These are phyloP conservation scores for Acanthaster planci DNA, from an alignment of 35 echinoderm and acorn worm species.

Conservation along the genomic window DNA sequence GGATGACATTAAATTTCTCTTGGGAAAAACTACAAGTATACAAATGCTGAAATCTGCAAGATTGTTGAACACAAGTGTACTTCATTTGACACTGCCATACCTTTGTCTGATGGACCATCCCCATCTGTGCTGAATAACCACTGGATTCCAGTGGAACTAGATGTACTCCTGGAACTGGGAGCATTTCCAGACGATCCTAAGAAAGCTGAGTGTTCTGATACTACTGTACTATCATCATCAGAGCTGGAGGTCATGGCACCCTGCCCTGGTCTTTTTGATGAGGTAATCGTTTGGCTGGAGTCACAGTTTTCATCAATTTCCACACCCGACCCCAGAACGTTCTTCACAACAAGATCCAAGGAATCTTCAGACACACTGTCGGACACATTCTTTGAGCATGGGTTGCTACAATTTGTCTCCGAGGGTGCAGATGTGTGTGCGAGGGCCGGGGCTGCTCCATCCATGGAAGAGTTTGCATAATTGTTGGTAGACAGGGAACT, in stretches of 20 bases:
- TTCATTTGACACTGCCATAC: background rate
- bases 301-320: slow-evolving; percentile 57
- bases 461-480: background rate
- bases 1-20: too few species aligned
- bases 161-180: slow-evolving; percentile 59
- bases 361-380: slow-evolving; percentile 23
- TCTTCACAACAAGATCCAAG: slow-evolving; percentile 23
- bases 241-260: slow-evolving; percentile 60
- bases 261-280: slow-evolving; percentile 37
- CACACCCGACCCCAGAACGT: slow-evolving; percentile 14
- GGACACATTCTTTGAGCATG: background rate
- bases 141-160: slow-evolving; percentile 85
- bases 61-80: too few species aligned
- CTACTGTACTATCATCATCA: slow-evolving; percentile 81
- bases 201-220: slow-evolving; percentile 83
- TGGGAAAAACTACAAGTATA: too few species aligned
- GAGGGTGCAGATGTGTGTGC: background rate
- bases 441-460: background rate
- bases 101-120: slow-evolving; percentile 53
- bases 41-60: too few species aligned
- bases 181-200: slow-evolving; percentile 55
- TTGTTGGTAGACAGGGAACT: background rate
- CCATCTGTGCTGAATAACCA: slow-evolving; percentile 75
- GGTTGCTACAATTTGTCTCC: background rate
- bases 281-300: slow-evolving; percentile 78